Evolutionary conservation across 1,140 invertebrate species (phyloP).

Genomic region (Neodiprion virginianus): DNA sequence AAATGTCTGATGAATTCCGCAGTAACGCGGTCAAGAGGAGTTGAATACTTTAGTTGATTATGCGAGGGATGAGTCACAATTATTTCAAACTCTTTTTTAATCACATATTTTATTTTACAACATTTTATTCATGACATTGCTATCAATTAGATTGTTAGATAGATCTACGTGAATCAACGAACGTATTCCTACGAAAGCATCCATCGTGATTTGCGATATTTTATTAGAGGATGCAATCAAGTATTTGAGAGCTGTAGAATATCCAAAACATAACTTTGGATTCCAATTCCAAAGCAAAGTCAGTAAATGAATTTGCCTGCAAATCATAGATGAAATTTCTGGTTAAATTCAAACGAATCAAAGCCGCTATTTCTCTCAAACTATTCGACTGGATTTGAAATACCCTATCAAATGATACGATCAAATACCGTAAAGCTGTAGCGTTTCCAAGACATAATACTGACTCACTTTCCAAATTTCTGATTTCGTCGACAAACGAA

Average conservation of each 20-base stretch:
- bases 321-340: no score
- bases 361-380: not conserved
- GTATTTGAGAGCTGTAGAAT: not conserved
- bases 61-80: no score
- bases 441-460: not conserved
- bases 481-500: no score
- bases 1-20: no score
- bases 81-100: no score
- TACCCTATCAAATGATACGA: not conserved
- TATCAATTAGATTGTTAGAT: not conserved
- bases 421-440: not conserved
- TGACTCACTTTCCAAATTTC: not conserved
- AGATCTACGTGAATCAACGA: not conserved
- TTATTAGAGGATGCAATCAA: not conserved
- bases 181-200: not conserved
- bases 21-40: no score
- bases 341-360: not conserved
- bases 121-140: no score
- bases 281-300: not conserved
- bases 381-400: not conserved
- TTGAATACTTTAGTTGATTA: no score
- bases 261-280: not conserved
- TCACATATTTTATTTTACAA: no score
- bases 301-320: no score
- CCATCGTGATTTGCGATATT: not conserved